A percentile compares a stretch with the other conserved stretches of the same genome.
Evolutionary conservation across 2,888 invertebrate species (phyloP).

Genomic region (Liposcelis brunnea): DNA sequence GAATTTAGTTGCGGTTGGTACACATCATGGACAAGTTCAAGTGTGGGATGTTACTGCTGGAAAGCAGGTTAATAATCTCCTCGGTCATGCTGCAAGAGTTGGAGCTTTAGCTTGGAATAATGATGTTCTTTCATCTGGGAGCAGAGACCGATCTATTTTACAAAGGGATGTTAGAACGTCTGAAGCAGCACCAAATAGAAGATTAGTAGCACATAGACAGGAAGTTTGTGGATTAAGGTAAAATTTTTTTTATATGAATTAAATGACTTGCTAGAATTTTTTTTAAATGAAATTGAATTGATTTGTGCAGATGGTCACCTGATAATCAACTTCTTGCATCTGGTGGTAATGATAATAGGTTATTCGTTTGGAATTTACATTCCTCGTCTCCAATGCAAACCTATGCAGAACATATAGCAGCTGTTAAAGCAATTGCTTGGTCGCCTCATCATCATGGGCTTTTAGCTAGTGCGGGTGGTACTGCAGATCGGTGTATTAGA

Average conservation of each 20-base stretch:
- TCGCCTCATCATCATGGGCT: conserved; percentile 97
- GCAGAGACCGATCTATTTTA: conserved; percentile 80
- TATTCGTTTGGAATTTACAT: conserved; percentile 85
- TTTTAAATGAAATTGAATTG: background rate
- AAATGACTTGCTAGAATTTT: background rate
- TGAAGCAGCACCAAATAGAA: conserved; percentile 47
- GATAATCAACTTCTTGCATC: conserved; percentile 95
- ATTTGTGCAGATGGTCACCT: conserved; percentile 72
- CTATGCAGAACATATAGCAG: conserved; percentile 91
- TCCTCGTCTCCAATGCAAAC: conserved; percentile 81
- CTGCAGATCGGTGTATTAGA: conserved; percentile 88
- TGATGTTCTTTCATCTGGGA: conserved; percentile 90
- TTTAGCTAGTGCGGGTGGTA: conserved; percentile 96
- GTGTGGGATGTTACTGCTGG: conserved; percentile 95
- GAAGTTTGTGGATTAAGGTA: conserved; percentile 41
- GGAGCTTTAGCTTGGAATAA: conserved; percentile 96
- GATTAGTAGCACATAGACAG: conserved; percentile 82
- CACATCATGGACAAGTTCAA: conserved; percentile 91
- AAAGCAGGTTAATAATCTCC: conserved; percentile 74
- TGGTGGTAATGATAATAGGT: conserved; percentile 94
- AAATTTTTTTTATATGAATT: too few species aligned
- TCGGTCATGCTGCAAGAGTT: conserved; percentile 81
- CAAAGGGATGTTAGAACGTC: conserved; percentile 87
- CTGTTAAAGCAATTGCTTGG: conserved; percentile 98
- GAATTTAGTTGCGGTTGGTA: conserved; percentile 92